These are phyloP conservation scores for Amphipyra tragopoginis DNA, from an alignment of 2,888 invertebrate genomes.

Conservation along the genomic window DNA sequence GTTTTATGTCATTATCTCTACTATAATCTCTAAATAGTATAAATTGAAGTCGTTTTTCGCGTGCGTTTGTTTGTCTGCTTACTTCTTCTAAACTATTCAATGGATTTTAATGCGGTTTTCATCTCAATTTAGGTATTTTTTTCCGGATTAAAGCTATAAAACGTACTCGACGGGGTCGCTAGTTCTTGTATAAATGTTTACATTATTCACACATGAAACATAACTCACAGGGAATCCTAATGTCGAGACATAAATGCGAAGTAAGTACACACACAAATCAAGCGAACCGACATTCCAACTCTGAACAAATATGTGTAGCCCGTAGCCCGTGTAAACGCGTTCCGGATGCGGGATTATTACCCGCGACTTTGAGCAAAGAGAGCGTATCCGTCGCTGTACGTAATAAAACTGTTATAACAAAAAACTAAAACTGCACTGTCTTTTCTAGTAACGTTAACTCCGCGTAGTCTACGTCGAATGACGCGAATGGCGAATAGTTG, in stretches of 20 bases:
- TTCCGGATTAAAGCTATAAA: too few relatives aligned
- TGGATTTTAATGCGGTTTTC: too few relatives aligned
- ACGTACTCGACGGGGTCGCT: too few relatives aligned
- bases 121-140: too few relatives aligned
- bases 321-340: slow-evolving; percentile 25
- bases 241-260: slow-evolving; percentile 35
- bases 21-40: too few relatives aligned
- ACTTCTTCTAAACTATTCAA: too few relatives aligned
- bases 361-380: slow-evolving; percentile 28
- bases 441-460: slow-evolving; percentile 55
- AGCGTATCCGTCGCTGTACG: slow-evolving; percentile 17
- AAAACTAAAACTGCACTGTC: slow-evolving; percentile 50
- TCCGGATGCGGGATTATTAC: slow-evolving; percentile 48
- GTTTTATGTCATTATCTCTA: slow-evolving; percentile 19
- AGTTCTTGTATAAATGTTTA: slow-evolving; percentile 36
- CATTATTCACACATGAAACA: slow-evolving; percentile 41
- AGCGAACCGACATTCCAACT: slow-evolving; percentile 32
- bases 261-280: slow-evolving; percentile 47
- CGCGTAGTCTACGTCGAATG: slow-evolving; percentile 66
- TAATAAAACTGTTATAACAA: slow-evolving; percentile 34
- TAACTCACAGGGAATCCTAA: slow-evolving; percentile 44
- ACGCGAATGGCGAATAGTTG: slow-evolving; percentile 75
- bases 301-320: slow-evolving; percentile 27
- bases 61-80: too few relatives aligned
- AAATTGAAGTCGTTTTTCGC: too few relatives aligned